Percentiles rank a stretch among this genome's conserved stretches.
Evolutionary conservation across 2,797 vertebrate genomes (phyloP).

Genomic region (Macroramphosus scolopax): DNA sequence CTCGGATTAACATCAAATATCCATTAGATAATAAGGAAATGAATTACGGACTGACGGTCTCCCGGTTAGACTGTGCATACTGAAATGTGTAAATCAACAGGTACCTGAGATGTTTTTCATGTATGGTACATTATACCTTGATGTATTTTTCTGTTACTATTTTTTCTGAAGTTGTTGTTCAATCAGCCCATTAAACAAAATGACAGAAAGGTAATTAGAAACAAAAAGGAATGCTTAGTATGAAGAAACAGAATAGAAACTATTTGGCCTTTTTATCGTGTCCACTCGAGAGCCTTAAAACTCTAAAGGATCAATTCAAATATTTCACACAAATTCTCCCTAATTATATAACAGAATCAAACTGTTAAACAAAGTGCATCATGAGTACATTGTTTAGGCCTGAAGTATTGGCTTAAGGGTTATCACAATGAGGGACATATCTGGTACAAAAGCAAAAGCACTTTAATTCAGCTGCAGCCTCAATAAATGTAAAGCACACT

Average conservation of each 20-base stretch:
- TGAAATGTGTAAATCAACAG: conserved; percentile 9
- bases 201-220: conserved; percentile 18
- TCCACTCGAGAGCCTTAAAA: conserved; percentile 15
- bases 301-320: conserved; percentile 11
- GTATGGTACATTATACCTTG: too few species aligned
- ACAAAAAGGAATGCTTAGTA: conserved; percentile 15
- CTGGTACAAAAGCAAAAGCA: conserved; percentile 58
- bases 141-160: not conserved
- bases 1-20: too few species aligned
- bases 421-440: conserved; percentile 43
- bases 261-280: conserved; percentile 5
- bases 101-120: conserved; percentile 17
- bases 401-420: conserved; percentile 53
- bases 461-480: conserved; percentile 43
- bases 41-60: not conserved
- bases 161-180: conserved; percentile 7
- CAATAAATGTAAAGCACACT: conserved; percentile 61
- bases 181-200: conserved; percentile 8
- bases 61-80: conserved; percentile 1
- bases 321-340: conserved; percentile 5
- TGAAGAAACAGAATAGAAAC: conserved; percentile 12
- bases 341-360: conserved; percentile 32
- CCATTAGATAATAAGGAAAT: too few species aligned
- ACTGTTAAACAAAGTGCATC: conserved; percentile 66
- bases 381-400: conserved; percentile 63